phyloP scores from a whole-genome alignment of 2,797 vertebrate species.

The Brachyalestes nurse region DNA sequence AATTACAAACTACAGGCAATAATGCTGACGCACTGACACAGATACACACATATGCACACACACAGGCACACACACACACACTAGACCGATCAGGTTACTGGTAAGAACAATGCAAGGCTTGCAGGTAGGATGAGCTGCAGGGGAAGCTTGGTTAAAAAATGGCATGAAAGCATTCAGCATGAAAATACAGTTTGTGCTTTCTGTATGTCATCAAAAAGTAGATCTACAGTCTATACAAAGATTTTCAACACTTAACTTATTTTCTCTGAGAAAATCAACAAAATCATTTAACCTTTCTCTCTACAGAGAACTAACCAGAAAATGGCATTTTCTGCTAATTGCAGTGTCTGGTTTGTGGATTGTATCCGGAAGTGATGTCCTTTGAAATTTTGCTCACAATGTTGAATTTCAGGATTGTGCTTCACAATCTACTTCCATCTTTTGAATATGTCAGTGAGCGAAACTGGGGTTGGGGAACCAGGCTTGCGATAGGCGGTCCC shows the following conservation, averaged over 20 bases:
- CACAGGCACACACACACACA: slow-evolving; percentile 5
- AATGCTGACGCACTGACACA: slow-evolving; percentile 39
- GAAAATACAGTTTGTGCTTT: neutral
- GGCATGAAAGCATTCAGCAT: slow-evolving; percentile 42
- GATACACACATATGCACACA: slow-evolving; percentile 24
- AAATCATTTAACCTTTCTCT: neutral
- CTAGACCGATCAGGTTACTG: slow-evolving; percentile 31
- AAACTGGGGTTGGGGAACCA: slow-evolving; percentile 12
- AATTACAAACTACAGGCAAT: slow-evolving; percentile 30
- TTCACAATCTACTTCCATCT: slow-evolving; percentile 28
- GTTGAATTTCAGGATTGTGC: slow-evolving; percentile 35
- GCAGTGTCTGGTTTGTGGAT: slow-evolving; percentile 11
- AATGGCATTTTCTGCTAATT: too few relatives aligned
- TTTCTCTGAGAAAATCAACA: neutral
- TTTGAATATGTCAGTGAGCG: slow-evolving; percentile 41
- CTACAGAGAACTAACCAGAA: neutral
- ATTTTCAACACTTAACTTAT: too few relatives aligned
- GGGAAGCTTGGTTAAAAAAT: slow-evolving; percentile 13
- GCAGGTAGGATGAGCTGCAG: slow-evolving; percentile 26
- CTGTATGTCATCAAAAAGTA: slow-evolving; percentile 24
- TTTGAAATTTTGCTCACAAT: slow-evolving; percentile 35
- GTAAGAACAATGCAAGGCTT: slow-evolving; percentile 38
- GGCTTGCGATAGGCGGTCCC: slow-evolving; percentile 47
- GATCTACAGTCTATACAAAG: too few relatives aligned
- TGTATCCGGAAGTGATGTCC: slow-evolving; percentile 44